Evolutionary conservation across 2,888 invertebrate species (phyloP), one percentile per base, ranked within the genome.

Genomic region (Dorcus parallelipipedus): DNA sequence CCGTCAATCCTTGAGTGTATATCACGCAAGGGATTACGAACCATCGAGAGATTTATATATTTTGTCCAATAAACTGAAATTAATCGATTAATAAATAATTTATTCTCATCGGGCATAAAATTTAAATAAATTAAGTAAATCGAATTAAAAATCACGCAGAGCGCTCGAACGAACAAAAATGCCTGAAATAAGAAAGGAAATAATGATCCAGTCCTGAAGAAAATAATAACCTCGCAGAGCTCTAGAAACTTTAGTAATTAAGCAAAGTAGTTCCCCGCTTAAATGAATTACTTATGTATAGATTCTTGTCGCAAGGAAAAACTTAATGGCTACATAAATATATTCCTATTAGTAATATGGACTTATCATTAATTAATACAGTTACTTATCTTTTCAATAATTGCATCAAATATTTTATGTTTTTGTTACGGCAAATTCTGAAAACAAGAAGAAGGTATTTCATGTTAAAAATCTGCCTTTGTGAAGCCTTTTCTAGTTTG

Each of bases 251-350:
- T 58, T 58, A 42, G 58, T 54, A 58, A 58, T 58, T 58, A 58
- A 58, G 49, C 58, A 49, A 53, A 58, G 58, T 58, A 58, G 58
- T 58, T 58, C 53, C 51, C 53, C 53, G 49, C 53, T 58, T 58
- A 53, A 58, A 49, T 49, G 58, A 58, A 58, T 57, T 57, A 57
- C 57, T 52, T 57, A 48, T 52, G 52, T 57, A 57, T 57, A 57
- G 57, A 51, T 56, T 56, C 50, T 47, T 43, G 51, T 43, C 26
- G 38, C 10, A 33, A 40, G 48, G 48, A 54, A 56, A 56, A 56
- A 56, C 50, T 51, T 56, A 56, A 56, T 56, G 56, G 47, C 23
- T 51, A 56, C 51, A 45, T 45, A 56, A 56, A 56, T 56, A 56
- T 50, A 56, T 56, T 56, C 45, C 50, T 17, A 56, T 45, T 56